phyloP scores from a whole-genome alignment of 92 coral and sea anemone species.

The Blastomussa wellsi region DNA sequence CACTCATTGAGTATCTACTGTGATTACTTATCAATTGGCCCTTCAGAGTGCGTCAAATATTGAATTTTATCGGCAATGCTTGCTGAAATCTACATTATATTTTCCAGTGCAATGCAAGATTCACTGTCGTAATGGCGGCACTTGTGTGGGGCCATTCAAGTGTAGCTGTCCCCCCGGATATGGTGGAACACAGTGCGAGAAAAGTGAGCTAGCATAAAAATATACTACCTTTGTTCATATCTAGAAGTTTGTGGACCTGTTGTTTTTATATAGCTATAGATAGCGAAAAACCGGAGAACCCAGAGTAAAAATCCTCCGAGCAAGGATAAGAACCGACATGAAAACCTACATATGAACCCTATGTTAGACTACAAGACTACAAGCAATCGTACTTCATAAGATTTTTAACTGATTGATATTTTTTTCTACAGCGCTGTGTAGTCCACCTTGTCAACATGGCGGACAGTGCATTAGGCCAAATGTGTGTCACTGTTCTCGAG shows the following conservation, averaged over 20 bases:
- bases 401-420: not conserved
- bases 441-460: slow-evolving; percentile 73
- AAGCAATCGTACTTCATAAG: not conserved
- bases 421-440: slow-evolving; percentile 56
- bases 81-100: not conserved
- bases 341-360: too few relatives aligned
- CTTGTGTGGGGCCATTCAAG: slow-evolving; percentile 71
- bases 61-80: not conserved
- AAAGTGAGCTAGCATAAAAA: too few relatives aligned
- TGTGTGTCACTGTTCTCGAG: slow-evolving; percentile 74
- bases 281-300: too few relatives aligned
- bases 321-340: too few relatives aligned
- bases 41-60: not conserved
- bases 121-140: slow-evolving; percentile 75
- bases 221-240: too few relatives aligned
- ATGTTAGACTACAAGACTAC: not conserved
- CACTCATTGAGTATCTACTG: not conserved
- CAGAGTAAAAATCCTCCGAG: too few relatives aligned
- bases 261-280: too few relatives aligned
- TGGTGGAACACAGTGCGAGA: slow-evolving; percentile 76
- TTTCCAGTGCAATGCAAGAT: slow-evolving; percentile 62
- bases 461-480: slow-evolving; percentile 79
- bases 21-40: not conserved
- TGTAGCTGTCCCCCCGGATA: slow-evolving; percentile 79
- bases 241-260: too few relatives aligned